Evolutionary conservation across 2,888 invertebrate species (phyloP).

Genomic region (Chaitophorus viminalis): DNA sequence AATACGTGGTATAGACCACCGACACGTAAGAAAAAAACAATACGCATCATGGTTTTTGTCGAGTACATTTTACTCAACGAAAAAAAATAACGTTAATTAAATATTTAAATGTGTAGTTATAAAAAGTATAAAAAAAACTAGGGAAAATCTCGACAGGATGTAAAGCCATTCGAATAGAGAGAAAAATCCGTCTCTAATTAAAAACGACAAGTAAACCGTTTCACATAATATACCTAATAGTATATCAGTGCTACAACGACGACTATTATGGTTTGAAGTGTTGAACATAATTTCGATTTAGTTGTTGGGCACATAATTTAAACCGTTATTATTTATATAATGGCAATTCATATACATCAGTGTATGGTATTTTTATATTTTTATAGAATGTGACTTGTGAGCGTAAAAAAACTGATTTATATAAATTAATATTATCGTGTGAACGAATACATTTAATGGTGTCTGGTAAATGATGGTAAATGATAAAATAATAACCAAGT

Average conservation of each 20-base stretch:
- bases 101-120: too few relatives aligned
- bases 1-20: not conserved
- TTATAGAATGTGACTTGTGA: too few relatives aligned
- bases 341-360: not conserved
- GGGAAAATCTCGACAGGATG: not conserved
- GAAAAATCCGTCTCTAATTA: not conserved
- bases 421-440: not conserved
- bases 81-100: not conserved
- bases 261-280: not conserved
- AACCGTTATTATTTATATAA: not conserved
- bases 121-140: not conserved
- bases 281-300: not conserved
- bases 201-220: not conserved
- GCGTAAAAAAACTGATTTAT: not conserved
- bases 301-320: not conserved
- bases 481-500: too few relatives aligned
- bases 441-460: not conserved
- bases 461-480: too few relatives aligned
- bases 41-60: not conserved
- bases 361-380: not conserved
- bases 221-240: too few relatives aligned
- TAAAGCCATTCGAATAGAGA: not conserved
- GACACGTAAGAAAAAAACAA: not conserved
- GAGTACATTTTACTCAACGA: not conserved
- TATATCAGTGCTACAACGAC: not conserved